Percentiles rank a stretch among this genome's conserved stretches.
phyloP scores from a whole-genome alignment of 1,140 invertebrate species.

The Centruroides sculpturatus region DNA sequence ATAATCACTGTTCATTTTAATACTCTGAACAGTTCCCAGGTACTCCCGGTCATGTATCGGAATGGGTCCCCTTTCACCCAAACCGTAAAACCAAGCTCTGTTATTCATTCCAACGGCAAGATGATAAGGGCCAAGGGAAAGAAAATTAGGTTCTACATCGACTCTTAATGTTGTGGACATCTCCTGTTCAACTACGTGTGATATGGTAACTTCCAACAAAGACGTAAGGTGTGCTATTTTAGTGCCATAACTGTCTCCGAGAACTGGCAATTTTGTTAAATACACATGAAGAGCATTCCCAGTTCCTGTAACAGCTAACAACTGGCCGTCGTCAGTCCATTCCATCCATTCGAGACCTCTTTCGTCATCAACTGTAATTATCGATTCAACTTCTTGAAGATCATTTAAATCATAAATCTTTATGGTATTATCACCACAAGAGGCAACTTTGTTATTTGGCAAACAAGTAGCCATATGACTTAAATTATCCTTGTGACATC shows the following conservation, averaged over 20 bases:
- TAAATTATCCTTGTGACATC: conserved; percentile 38
- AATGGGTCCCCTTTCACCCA: conserved; percentile 31
- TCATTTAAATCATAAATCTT: conserved; percentile 78
- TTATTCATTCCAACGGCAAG: conserved; percentile 84
- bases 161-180: conserved; percentile 27
- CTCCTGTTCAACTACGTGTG: conserved; percentile 28
- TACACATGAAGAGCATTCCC: conserved; percentile 64
- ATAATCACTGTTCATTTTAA: conserved; percentile 65
- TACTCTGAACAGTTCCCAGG: conserved; percentile 55
- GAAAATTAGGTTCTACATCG: conserved; percentile 74
- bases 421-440: conserved; percentile 83
- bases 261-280: conserved; percentile 68
- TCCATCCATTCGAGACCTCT: conserved; percentile 43
- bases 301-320: conserved; percentile 63
- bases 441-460: conserved; percentile 62
- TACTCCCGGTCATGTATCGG: conserved; percentile 61
- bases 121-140: conserved; percentile 75
- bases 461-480: conserved; percentile 43
- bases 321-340: conserved; percentile 86
- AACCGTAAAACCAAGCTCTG: conserved; percentile 70
- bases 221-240: conserved; percentile 77
- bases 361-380: conserved; percentile 63
- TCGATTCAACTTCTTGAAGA: conserved; percentile 64
- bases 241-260: conserved; percentile 55
- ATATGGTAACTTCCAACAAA: conserved; percentile 56